Percentiles rank a stretch among this genome's conserved stretches.
These are phyloP conservation scores for Rhabditoides inermis DNA, from an alignment of 2,888 invertebrate genomes.

Conservation along the genomic window DNA sequence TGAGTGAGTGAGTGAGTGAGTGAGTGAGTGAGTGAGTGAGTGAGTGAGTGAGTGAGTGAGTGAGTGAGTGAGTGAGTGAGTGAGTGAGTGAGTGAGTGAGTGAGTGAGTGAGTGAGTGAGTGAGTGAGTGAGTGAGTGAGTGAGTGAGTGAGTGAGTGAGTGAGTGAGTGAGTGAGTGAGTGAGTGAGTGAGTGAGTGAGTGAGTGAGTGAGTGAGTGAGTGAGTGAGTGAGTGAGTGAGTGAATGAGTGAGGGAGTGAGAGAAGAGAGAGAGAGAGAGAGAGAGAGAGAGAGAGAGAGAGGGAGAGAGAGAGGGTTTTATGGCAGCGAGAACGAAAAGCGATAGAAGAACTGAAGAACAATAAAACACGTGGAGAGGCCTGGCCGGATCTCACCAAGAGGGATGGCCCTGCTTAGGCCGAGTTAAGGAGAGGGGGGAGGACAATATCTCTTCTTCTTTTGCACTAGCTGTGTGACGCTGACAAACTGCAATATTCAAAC, in stretches of 20 bases:
- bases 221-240: neutral
- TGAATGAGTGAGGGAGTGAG: neutral
- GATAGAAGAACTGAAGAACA: neutral
- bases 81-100: no score
- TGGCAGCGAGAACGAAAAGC: neutral
- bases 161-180: neutral
- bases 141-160: neutral
- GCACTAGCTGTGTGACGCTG: no score
- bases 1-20: no score
- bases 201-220: neutral
- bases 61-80: no score
- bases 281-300: no score
- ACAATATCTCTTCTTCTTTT: conserved; percentile 1
- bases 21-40: no score
- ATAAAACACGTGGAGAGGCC: no score
- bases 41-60: no score
- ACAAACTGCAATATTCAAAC: neutral
- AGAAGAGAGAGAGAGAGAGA: neutral
- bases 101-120: no score
- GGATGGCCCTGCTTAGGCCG: no score
- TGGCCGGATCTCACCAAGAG: no score
- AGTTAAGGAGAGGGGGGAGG: neutral
- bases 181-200: neutral
- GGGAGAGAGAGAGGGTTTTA: neutral
- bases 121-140: neutral